phyloP scores from a whole-genome alignment of 2,888 invertebrate species.

The Synergus umbraculus region DNA sequence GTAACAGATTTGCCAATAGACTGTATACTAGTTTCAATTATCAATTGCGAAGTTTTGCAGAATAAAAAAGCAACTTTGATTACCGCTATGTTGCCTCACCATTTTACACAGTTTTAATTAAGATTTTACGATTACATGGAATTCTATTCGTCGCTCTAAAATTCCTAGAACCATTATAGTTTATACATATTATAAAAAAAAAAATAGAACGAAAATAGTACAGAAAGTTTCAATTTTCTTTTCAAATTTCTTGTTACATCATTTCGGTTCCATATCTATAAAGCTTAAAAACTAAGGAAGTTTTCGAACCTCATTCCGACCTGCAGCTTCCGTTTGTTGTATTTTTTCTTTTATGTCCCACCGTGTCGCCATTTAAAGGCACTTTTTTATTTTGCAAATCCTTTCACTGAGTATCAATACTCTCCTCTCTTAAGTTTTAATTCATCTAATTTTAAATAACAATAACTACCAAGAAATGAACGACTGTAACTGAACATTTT shows the following conservation, averaged over 20 bases:
- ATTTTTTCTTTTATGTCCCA: conserved; percentile 63
- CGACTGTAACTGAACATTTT: background rate
- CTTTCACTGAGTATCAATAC: background rate
- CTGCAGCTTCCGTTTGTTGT: conserved; percentile 60
- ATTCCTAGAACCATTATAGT: too few species aligned
- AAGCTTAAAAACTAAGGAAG: conserved; percentile 71
- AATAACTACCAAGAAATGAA: background rate
- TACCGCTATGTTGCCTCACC: too few species aligned
- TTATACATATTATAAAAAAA: too few species aligned
- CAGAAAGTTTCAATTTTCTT: too few species aligned
- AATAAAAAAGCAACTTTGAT: too few species aligned
- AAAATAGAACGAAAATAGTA: too few species aligned
- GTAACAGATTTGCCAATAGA: too few species aligned
- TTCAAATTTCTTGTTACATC: too few species aligned
- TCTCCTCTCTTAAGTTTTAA: background rate
- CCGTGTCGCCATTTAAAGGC: conserved; percentile 64
- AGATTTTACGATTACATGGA: too few species aligned
- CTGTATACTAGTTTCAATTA: too few species aligned
- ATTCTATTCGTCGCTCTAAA: background rate
- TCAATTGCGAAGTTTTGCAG: too few species aligned
- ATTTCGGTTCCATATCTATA: conserved; percentile 50
- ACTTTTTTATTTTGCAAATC: conserved; percentile 57
- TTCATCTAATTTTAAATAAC: background rate
- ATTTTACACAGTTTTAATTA: too few species aligned
- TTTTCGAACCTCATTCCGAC: conserved; percentile 68